Evolutionary conservation across 2,888 invertebrate genomes (phyloP), one percentile per base, ranked within the genome.

Genomic region (Agrotis segetum): DNA sequence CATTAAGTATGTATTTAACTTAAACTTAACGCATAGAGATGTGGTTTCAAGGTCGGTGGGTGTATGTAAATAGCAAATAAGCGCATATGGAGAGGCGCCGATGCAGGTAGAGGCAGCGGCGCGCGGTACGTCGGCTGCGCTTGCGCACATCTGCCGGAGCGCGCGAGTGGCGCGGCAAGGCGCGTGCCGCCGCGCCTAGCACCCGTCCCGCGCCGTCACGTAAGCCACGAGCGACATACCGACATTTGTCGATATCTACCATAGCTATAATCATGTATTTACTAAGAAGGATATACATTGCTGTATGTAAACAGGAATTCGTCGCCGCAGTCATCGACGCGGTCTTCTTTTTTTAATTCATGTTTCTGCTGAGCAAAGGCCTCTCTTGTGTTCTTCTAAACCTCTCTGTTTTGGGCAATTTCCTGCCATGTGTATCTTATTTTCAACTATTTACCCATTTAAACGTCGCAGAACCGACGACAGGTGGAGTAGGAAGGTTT

Each of bases 91-190:
- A 78, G 80, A 83, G 85, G 78, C 76, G 77, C 67, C 75, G 79
- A 68, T 80, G 82, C 83, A 86, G 84, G 88, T 86, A 86, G 87
- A 82, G 69, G 69, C 82, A 82, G 67, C 53, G 70, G 68, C 66
- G 79, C 40, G 79, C 82, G 88, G 40, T 40, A 40, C 87, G 90
- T 70, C 88, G 87, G 86, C 88, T 88, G 92, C 90, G 89, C 79
- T 71, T 81, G 90, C 91, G 88, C 90, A 92, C 95, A 95, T 95
- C 95, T 94, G 94, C 93, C 91, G 85, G 86, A 86, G 88, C 87
- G 85, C 89, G 92, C 91, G 89, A 89, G 89, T 88, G 89, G 81
- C 73, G 79, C 81, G 67, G 55, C 63, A 59, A 73, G 77, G 76
- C 85, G 85, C 84, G 84, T 85, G 85, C 84, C 84, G 77, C 78